Evolutionary conservation across 2,113 vertebrate genomes (phyloP).

Genomic region (Cyprinodon brontotheroides): DNA sequence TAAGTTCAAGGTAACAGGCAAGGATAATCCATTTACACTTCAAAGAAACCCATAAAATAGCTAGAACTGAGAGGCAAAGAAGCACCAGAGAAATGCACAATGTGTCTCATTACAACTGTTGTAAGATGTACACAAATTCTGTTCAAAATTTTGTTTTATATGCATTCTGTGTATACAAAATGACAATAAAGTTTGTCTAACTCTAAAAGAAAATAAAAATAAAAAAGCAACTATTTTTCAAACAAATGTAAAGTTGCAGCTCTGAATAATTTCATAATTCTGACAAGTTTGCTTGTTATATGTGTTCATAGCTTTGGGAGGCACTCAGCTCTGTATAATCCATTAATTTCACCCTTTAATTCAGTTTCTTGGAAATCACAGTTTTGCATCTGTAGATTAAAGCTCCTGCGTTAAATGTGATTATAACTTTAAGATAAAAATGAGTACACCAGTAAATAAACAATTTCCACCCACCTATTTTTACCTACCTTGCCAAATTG

Average conservation of each 20-base stretch:
- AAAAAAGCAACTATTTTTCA: no score
- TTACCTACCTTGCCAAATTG: conserved; percentile 5
- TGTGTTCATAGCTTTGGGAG: conserved; percentile 2
- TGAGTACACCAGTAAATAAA: conserved; percentile 1
- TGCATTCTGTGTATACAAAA: no score
- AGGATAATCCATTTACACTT: neutral
- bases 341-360: conserved; percentile 35
- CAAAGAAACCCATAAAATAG: neutral
- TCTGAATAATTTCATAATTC: neutral
- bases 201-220: no score
- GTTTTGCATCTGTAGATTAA: conserved; percentile 44
- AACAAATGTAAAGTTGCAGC: no score
- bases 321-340: conserved; percentile 17
- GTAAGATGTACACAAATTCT: neutral
- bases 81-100: neutral
- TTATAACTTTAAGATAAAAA: conserved; percentile 29
- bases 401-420: conserved; percentile 44
- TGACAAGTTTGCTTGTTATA: conserved; percentile 16
- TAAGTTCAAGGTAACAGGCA: neutral
- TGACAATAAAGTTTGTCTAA: no score
- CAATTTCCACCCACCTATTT: neutral
- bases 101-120: neutral
- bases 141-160: neutral
- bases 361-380: conserved; percentile 26
- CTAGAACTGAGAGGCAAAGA: neutral